Evolutionary conservation across 2,888 invertebrate genomes (phyloP).

Genomic region (Cabera pusaria): DNA sequence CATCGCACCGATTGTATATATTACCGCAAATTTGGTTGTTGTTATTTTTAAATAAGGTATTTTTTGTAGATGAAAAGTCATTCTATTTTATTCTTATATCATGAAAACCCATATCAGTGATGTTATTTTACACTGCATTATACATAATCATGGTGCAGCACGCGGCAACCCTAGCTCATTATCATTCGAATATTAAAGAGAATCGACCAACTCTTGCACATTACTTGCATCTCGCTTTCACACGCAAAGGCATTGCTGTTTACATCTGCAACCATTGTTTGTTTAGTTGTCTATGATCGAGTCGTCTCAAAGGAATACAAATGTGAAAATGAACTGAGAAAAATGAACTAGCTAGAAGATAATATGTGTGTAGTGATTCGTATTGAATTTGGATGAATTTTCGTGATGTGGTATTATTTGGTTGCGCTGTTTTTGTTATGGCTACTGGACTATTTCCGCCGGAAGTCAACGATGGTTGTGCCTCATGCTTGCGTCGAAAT

Average conservation of each 20-base stretch:
- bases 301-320: too few species aligned
- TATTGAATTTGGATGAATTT: constrained; percentile 17
- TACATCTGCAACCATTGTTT: constrained; percentile 42
- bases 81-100: too few species aligned
- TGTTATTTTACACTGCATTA: too few species aligned
- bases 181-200: constrained; percentile 34
- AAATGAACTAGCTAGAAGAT: too few species aligned
- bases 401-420: constrained; percentile 70
- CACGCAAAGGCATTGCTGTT: constrained; percentile 40
- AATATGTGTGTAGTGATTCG: constrained; percentile 13
- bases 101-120: too few species aligned
- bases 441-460: constrained; percentile 69
- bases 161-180: constrained; percentile 45
- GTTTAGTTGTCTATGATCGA: constrained; percentile 36
- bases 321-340: too few species aligned
- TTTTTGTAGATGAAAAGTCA: too few species aligned
- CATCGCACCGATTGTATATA: too few species aligned
- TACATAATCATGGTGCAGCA: too few species aligned
- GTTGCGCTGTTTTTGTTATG: constrained; percentile 72
- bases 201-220: constrained; percentile 34
- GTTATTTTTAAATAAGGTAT: too few species aligned
- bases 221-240: constrained; percentile 48
- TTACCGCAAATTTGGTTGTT: too few species aligned
- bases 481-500: constrained; percentile 68
- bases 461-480: constrained; percentile 54